Conservation (phyloP, 1,140 invertebrate species). For the Trissolcus basalis region DNA sequence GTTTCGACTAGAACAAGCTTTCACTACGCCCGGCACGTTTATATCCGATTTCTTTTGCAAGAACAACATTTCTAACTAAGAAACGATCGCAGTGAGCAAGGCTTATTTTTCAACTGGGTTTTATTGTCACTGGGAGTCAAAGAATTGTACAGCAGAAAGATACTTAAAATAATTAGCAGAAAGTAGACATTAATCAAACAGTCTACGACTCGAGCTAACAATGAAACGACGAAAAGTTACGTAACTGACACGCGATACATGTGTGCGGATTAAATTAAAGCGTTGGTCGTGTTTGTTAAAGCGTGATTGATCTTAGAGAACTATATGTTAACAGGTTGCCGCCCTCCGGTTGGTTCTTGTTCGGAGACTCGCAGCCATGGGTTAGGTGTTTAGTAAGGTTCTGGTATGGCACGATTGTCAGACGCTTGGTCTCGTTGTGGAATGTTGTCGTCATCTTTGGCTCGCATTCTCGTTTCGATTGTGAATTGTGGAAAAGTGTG, state of each 20-base stretch:
- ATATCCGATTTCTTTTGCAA: too few relatives aligned
- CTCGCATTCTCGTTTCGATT: too few relatives aligned
- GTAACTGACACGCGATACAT: not conserved
- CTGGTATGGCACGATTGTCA: slow-evolving; percentile 30
- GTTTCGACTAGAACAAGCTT: too few relatives aligned
- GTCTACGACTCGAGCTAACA: slow-evolving; percentile 17
- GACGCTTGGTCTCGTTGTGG: slow-evolving; percentile 23
- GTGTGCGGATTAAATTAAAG: slow-evolving; percentile 9
- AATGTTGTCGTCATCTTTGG: slow-evolving; percentile 47
- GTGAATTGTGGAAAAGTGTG: too few relatives aligned
- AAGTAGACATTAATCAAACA: slow-evolving; percentile 7
- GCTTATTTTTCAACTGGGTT: slow-evolving; percentile 4
- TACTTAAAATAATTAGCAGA: not conserved
- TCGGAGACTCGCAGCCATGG: not conserved
- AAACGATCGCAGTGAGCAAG: not conserved
- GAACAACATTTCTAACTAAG: too few relatives aligned
- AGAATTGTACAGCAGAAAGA: not conserved
- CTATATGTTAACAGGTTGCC: slow-evolving; percentile 14
- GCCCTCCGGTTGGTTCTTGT: not conserved
- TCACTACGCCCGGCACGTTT: too few relatives aligned
- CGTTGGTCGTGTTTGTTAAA: slow-evolving; percentile 1
- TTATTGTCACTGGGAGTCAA: slow-evolving; percentile 6
- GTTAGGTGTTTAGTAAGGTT: slow-evolving; percentile 39
- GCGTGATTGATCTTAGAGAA: slow-evolving; percentile 6
- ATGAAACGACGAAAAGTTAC: slow-evolving; percentile 1